Conservation (phyloP, 37 sponge, comb jelly and placozoan genomes). For the Corticium candelabrum region DNA sequence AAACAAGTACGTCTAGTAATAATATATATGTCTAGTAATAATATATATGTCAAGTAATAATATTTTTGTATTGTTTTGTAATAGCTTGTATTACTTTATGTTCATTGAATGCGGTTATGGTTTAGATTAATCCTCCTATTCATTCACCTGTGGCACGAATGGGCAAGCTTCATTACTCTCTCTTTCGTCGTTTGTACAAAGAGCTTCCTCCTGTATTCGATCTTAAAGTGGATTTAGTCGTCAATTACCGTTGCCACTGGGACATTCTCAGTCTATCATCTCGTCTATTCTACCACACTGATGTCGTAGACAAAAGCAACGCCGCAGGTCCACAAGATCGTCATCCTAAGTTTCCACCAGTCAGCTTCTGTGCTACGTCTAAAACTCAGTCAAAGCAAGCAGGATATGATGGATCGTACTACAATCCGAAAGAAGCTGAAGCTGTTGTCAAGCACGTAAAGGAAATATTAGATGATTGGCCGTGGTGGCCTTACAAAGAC, state of each 20-base stretch:
- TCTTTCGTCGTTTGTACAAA: neutral
- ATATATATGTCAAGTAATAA: too few species aligned
- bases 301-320: neutral
- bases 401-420: neutral
- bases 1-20: neutral
- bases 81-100: too few species aligned
- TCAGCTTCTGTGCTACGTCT: neutral
- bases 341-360: neutral
- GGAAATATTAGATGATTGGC: neutral
- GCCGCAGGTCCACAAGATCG: neutral
- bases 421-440: neutral
- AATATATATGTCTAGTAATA: neutral
- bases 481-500: too few species aligned
- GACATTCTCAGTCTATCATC: neutral
- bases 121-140: neutral
- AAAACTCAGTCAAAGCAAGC: neutral
- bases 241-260: neutral
- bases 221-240: neutral
- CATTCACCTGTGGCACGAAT: neutral
- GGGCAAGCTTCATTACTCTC: neutral
- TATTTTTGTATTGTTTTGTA: too few species aligned
- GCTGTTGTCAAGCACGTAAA: neutral
- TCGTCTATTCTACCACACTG: neutral
- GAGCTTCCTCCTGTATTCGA: neutral
- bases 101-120: too few species aligned